Evolutionary conservation across 2,888 invertebrate species (phyloP), one percentile per base, ranked within the genome.

Genomic region (Alsophila aescularia): DNA sequence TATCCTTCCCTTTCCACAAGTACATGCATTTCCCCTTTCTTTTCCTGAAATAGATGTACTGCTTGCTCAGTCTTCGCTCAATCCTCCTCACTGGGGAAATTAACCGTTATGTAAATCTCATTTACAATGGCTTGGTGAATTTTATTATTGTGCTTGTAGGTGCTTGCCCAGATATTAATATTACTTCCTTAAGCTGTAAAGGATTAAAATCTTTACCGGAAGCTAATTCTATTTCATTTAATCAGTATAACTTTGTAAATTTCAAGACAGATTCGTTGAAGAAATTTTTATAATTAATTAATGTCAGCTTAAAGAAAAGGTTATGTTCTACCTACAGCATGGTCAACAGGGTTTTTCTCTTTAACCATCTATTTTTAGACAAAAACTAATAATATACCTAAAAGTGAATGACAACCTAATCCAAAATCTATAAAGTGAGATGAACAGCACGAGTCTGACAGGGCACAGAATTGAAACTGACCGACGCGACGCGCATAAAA

Each of bases 81-180:
- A 66, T 54, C 61, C 43, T 66, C 66, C 69, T 72, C 77, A 47
- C 74, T 67, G 52, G 78, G 75, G 77, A 78, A 79, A 79, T 79
- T 73, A 75, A 69, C 72, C 68, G 73, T 62, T 57, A 64, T 60
- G 70, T 72, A 72, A 74, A 72, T 66, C 68, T 65, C 58, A 60
- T 62, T 60, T 60, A 52, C 45, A 58, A 48, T 39, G 50, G 40
- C 49, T 52, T 18, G 27, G 36, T 39, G 32, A 60, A 52, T 60
- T 59, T 36, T 61, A 59, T 65, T 48, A 62, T 45, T 48, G 16
- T 36, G 42, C 34, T 35, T 10, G 13, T 24, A 24, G 8, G 24
- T 24, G 24, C 7, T 24, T 6, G 24, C 7, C 18, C 8, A 24
- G 24, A 24, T 24, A 13, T 12, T 24, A 13, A 24, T 9, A 9